phyloP scores from a whole-genome alignment of 2,888 invertebrate genomes.

The Oligia strigilis region DNA sequence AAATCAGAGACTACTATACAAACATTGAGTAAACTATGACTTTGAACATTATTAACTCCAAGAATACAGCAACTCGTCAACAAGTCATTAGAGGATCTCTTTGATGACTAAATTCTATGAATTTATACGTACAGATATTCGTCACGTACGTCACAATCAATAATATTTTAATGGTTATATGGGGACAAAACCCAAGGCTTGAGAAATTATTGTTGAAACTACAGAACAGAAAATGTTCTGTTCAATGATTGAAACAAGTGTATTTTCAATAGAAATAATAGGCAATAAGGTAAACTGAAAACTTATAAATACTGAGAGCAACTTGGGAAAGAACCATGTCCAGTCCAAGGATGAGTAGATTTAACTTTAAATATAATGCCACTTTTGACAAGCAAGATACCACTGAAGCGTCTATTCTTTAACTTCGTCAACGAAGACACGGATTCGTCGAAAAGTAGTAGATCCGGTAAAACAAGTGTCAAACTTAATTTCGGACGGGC shows the following conservation, averaged over 20 bases:
- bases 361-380: too few relatives aligned
- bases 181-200: constrained; percentile 9
- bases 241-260: neutral
- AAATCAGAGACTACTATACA: constrained; percentile 32
- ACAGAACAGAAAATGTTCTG: neutral
- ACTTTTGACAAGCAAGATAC: too few relatives aligned
- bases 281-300: constrained; percentile 13
- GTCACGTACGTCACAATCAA: neutral
- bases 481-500: too few relatives aligned
- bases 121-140: neutral
- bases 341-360: too few relatives aligned
- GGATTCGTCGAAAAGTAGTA: too few relatives aligned
- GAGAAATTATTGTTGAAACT: constrained; percentile 9
- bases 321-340: neutral
- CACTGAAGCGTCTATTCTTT: too few relatives aligned
- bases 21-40: constrained; percentile 28
- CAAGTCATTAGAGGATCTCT: constrained; percentile 28
- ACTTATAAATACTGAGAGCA: neutral
- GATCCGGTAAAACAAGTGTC: too few relatives aligned
- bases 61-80: constrained; percentile 33
- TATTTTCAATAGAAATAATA: constrained; percentile 15
- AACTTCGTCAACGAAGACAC: too few relatives aligned
- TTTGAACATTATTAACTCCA: constrained; percentile 33
- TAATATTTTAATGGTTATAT: neutral
- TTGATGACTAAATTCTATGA: constrained; percentile 50